These are phyloP conservation scores for Macrotus californicus DNA, from an alignment of 2,113 vertebrate genomes.

Conservation along the genomic window DNA sequence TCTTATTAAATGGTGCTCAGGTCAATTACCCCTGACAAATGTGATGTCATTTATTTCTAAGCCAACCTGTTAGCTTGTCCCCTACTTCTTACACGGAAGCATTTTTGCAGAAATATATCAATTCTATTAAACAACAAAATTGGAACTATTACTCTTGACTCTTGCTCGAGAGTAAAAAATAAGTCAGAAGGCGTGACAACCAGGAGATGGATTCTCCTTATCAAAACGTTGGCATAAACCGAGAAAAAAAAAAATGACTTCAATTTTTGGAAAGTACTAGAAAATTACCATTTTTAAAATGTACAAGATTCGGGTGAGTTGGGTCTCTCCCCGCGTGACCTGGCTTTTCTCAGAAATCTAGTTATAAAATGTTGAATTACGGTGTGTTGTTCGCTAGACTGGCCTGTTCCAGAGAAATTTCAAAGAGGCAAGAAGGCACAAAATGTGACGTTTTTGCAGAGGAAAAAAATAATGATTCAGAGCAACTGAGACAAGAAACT, in stretches of 20 bases:
- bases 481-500: not conserved
- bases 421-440: not conserved
- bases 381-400: not conserved
- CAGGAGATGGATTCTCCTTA: not conserved
- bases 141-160: not conserved
- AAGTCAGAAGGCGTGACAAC: not conserved
- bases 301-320: not conserved
- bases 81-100: not conserved
- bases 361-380: not conserved
- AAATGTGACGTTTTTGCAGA: not conserved
- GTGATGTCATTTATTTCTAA: not conserved
- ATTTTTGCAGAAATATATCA: not conserved
- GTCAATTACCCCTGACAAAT: rapidly evolving
- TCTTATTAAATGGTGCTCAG: not conserved
- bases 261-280: not conserved
- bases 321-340: not conserved
- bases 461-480: not conserved
- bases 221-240: not conserved
- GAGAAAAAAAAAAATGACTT: not conserved
- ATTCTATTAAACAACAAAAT: not conserved
- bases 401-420: not conserved
- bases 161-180: not conserved
- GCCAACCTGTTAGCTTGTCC: not conserved
- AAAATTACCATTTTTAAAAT: not conserved
- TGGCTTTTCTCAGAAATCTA: not conserved